Conservation (phyloP, 1,140 invertebrate genomes). For the Ruditapes philippinarum region DNA sequence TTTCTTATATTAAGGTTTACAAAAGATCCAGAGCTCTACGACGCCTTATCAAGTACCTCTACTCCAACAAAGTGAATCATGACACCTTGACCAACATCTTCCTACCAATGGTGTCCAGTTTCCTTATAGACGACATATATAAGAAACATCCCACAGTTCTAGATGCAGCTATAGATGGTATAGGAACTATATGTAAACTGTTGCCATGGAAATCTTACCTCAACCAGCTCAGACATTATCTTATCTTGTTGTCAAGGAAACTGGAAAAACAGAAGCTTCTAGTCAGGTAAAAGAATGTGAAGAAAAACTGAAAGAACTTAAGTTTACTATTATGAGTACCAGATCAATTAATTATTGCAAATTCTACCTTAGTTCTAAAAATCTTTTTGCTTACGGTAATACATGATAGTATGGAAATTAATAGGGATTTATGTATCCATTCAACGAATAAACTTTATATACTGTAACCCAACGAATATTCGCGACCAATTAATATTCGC, state of each 20-base stretch:
- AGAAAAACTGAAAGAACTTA: too few relatives aligned
- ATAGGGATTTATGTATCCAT: too few relatives aligned
- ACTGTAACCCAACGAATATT: too few relatives aligned
- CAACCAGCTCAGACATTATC: constrained; percentile 92
- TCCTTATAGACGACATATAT: constrained; percentile 93
- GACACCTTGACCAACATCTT: constrained; percentile 94
- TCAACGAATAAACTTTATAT: too few relatives aligned
- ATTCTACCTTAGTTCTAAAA: too few relatives aligned
- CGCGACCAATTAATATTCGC: too few relatives aligned
- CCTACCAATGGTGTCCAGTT: constrained; percentile 93
- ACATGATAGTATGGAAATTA: too few relatives aligned
- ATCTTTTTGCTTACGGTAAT: too few relatives aligned
- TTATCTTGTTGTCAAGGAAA: constrained; percentile 91
- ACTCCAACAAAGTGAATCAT: constrained; percentile 89
- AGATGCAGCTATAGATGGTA: constrained; percentile 91
- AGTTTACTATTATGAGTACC: too few relatives aligned
- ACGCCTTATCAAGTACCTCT: constrained; percentile 86
- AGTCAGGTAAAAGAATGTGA: constrained; percentile 79
- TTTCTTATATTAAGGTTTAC: too few relatives aligned
- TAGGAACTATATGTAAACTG: constrained; percentile 92
- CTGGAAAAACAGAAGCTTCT: constrained; percentile 92
- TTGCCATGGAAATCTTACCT: constrained; percentile 96
- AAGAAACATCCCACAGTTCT: constrained; percentile 92
- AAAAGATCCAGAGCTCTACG: constrained; percentile 93
- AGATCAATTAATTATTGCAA: too few relatives aligned